Evolutionary conservation across 64 coral and sea anemone genomes (phyloP), one percentile per base, ranked within the genome.

Genomic region (Exaiptasia diaphana): DNA sequence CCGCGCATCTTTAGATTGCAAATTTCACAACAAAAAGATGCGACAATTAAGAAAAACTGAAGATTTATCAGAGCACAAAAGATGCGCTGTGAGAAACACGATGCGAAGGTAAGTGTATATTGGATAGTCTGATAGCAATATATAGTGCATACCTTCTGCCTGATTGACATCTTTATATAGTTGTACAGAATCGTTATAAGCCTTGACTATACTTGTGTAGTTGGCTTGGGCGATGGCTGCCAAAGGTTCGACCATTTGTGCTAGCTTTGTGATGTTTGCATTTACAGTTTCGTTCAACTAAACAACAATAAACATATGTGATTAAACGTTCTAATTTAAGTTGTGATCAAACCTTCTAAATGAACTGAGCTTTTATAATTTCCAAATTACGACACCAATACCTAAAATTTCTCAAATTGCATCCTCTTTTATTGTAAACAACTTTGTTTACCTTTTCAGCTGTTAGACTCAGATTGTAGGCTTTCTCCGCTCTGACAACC

Each of bases 401-500:
- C 28, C 11, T 1, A 9, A 6, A 58, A 10, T 58, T 23, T 26
- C 6, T 20, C 28, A 6, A 10, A 6, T 10, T 4, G 2, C 8
- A n/a, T n/a, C n/a, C n/a, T n/a, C n/a, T n/a, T n/a, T n/a, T n/a
- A n/a, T n/a, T n/a, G n/a, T n/a, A n/a, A n/a, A n/a, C n/a, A n/a
- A n/a, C n/a, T n/a, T n/a, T 38, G 34, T 52, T n/a, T 69, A 94
- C 91, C 91, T 67, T 59, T 9, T 73, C 75, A 2, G 91, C 91
- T 58, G 78, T 32, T 32, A 54, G 38, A 4, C 85, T 79, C 61
- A 89, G 63, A 5, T 89, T 92, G 49, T 89, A 88, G 0, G 94
- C 85, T 13, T 54, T 53, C 24, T 88, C 67, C 4, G 94, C 94
- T 11, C 49, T 92, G 37, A 42, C 34, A 14, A 63, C 85, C 0